Percentiles rank a stretch among this genome's conserved stretches.
Evolutionary conservation across 2,113 vertebrate species (phyloP).

Genomic region (Myodes glareolus): DNA sequence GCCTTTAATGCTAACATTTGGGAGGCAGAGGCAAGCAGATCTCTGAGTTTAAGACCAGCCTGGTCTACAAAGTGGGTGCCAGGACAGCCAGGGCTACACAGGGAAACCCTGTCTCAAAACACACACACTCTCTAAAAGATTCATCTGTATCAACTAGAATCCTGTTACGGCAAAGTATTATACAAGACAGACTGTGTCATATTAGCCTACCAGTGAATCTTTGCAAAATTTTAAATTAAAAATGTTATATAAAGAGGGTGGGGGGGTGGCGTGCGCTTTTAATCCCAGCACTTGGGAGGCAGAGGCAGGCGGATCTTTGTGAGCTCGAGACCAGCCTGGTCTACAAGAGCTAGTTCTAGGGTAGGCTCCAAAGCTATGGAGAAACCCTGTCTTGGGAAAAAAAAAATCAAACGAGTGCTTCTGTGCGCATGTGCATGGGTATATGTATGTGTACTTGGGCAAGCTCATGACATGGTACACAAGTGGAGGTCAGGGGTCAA

Average conservation of each 20-base stretch:
- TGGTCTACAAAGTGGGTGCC: not conserved
- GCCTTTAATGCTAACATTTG: not conserved
- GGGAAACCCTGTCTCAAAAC: not conserved
- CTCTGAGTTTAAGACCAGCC: not conserved
- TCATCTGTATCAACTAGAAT: not conserved
- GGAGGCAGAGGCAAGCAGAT: not conserved
- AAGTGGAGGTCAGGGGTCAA: not conserved
- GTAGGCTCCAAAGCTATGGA: too few relatives aligned
- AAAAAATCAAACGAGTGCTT: not conserved
- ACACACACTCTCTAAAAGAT: not conserved
- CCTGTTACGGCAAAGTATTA: slow-evolving; percentile 14
- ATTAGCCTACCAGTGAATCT: not conserved
- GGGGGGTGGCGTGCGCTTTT: too few relatives aligned
- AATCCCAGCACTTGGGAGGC: too few relatives aligned
- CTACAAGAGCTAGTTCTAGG: too few relatives aligned
- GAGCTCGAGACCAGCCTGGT: too few relatives aligned
- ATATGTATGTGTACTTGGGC: not conserved
- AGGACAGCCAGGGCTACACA: not conserved
- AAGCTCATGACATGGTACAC: not conserved
- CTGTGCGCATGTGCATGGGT: not conserved
- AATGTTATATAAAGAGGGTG: not conserved
- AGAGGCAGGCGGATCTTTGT: too few relatives aligned
- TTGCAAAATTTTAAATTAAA: slow-evolving; percentile 59
- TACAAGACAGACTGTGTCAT: slow-evolving; percentile 35
- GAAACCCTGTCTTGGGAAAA: not conserved